Percentiles rank a stretch among this genome's conserved stretches.
phyloP scores from a whole-genome alignment of 2,113 vertebrate genomes.

The Chloroceryle aenea region DNA sequence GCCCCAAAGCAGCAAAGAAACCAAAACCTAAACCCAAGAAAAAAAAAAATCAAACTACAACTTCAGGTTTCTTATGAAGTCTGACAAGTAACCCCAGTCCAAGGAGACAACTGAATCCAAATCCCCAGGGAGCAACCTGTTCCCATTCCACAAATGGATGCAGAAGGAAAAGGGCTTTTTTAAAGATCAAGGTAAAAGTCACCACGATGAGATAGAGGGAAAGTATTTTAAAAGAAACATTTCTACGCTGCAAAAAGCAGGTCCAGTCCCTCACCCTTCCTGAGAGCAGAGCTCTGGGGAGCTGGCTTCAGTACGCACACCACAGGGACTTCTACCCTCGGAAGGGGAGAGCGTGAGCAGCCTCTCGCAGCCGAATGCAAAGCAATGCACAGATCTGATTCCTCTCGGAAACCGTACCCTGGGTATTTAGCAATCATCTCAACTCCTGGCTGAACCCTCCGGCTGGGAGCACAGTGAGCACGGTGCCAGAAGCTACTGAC shows the following conservation, averaged over 20 bases:
- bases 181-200: not conserved
- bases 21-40: not conserved
- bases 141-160: not conserved
- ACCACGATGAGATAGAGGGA: fast-evolving
- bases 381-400: not conserved
- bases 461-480: not conserved
- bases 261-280: not conserved
- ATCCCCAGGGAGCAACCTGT: not conserved
- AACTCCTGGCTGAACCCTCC: conserved; percentile 67
- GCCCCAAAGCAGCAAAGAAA: not conserved
- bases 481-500: conserved; percentile 54
- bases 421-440: conserved; percentile 10
- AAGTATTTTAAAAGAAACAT: not conserved
- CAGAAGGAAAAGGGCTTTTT: not conserved
- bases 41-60: not conserved
- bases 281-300: not conserved
- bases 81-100: not conserved
- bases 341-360: not conserved
- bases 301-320: not conserved
- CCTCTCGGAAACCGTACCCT: not conserved
- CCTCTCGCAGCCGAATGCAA: not conserved
- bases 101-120: not conserved
- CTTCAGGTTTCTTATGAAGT: not conserved
- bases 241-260: not conserved
- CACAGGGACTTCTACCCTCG: not conserved